phyloP scores from a whole-genome alignment of 2,797 vertebrate genomes.

The Mustela erminea region DNA sequence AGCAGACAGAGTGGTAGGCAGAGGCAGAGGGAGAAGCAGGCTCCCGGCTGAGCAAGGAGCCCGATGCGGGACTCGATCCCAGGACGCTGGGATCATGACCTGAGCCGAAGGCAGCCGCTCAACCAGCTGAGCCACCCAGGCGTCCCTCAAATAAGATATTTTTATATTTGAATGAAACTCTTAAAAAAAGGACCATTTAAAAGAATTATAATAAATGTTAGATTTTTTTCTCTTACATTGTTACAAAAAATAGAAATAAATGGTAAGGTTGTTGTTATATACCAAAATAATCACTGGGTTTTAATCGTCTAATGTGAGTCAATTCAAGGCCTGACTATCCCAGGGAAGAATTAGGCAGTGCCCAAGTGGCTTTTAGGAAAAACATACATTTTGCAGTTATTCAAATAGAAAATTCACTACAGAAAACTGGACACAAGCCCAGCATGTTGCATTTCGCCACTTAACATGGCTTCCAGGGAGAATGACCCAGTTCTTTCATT shows the following conservation, averaged over 20 bases:
- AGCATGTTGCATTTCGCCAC: neutral
- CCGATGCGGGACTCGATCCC: too few species aligned
- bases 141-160: neutral
- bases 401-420: neutral
- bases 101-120: too few species aligned
- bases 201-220: neutral
- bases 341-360: neutral
- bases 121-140: too few species aligned
- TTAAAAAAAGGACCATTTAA: neutral
- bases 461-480: neutral
- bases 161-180: conserved; percentile 2
- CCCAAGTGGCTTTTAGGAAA: neutral
- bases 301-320: conserved; percentile 19
- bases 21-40: too few species aligned
- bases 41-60: too few species aligned
- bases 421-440: neutral
- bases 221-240: neutral
- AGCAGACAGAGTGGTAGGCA: too few species aligned
- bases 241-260: neutral
- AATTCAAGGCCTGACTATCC: neutral
- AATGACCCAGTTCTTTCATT: neutral
- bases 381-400: neutral
- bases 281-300: neutral
- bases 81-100: too few species aligned
- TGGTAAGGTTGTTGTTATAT: neutral